A percentile compares a stretch with the other conserved stretches of the same genome.
Conservation (phyloP, 2,113 vertebrate genomes). For the Xiphophorus couchianus region DNA sequence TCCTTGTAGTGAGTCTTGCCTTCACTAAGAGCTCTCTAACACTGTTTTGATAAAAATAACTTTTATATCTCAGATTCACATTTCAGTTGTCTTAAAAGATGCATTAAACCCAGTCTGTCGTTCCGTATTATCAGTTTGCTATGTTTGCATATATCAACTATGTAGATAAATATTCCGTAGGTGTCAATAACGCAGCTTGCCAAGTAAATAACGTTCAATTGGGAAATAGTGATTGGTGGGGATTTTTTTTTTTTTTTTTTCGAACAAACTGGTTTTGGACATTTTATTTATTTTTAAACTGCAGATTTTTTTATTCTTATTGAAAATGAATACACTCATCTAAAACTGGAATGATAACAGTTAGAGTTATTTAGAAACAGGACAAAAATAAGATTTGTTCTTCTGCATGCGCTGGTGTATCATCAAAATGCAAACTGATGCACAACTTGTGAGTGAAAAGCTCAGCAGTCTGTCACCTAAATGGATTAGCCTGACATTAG, state of each 20-base stretch:
- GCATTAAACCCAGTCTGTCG: background rate
- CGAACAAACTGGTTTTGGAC: background rate
- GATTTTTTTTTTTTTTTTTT: too few relatives aligned
- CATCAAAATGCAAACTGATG: conserved; percentile 63
- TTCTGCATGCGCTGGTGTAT: conserved; percentile 19
- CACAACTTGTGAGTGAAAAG: conserved; percentile 65
- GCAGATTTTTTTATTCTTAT: background rate
- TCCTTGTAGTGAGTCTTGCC: too few relatives aligned
- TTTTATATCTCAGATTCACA: too few relatives aligned
- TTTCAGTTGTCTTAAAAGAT: too few relatives aligned
- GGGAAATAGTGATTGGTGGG: background rate
- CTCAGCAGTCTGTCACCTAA: conserved; percentile 75
- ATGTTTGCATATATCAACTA: background rate
- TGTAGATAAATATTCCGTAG: background rate
- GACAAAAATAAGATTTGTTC: conserved; percentile 28
- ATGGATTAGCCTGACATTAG: conserved; percentile 60
- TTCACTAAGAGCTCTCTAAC: too few relatives aligned
- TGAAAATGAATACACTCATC: background rate
- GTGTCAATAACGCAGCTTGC: too few relatives aligned
- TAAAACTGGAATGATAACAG: too few relatives aligned
- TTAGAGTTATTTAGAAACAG: background rate
- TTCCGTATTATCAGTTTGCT: background rate
- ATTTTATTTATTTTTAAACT: background rate
- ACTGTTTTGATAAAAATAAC: too few relatives aligned
- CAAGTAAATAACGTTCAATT: too few relatives aligned